phyloP scores from a whole-genome alignment of 2,888 invertebrate species.

The Apomyelois bistriatella region DNA sequence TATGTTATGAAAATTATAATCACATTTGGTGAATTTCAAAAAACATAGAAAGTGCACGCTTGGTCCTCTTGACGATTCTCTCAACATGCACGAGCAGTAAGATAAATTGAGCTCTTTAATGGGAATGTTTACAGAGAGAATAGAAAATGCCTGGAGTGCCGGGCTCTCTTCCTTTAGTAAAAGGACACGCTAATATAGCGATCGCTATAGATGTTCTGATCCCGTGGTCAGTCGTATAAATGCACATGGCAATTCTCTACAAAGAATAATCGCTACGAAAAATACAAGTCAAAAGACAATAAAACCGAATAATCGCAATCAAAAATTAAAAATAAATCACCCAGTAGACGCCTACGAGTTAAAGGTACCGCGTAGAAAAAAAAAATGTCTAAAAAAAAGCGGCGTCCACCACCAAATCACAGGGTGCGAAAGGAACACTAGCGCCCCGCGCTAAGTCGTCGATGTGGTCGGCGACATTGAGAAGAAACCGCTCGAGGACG shows the following conservation, averaged over 20 bases:
- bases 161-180: constrained; percentile 19
- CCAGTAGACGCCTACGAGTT: constrained; percentile 21
- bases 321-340: constrained; percentile 37
- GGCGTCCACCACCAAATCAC: constrained; percentile 42
- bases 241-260: constrained; percentile 48
- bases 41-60: constrained; percentile 20
- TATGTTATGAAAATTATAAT: not conserved
- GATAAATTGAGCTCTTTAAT: constrained; percentile 33
- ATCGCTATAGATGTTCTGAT: constrained; percentile 18
- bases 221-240: constrained; percentile 51
- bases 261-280: constrained; percentile 46
- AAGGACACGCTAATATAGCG: constrained; percentile 17
- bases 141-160: constrained; percentile 29
- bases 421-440: constrained; percentile 34
- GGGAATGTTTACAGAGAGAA: constrained; percentile 48
- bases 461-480: not conserved
- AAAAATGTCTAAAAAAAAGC: constrained; percentile 21
- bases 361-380: constrained; percentile 37
- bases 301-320: constrained; percentile 41
- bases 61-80: constrained; percentile 31
- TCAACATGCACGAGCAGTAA: constrained; percentile 20
- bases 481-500: constrained; percentile 17
- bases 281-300: constrained; percentile 57
- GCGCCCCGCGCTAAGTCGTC: constrained; percentile 15
- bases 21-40: not conserved